Percentiles rank a stretch among this genome's conserved stretches.
Evolutionary conservation across 2,113 vertebrate species (phyloP).

Genomic region (Junco hyemalis): DNA sequence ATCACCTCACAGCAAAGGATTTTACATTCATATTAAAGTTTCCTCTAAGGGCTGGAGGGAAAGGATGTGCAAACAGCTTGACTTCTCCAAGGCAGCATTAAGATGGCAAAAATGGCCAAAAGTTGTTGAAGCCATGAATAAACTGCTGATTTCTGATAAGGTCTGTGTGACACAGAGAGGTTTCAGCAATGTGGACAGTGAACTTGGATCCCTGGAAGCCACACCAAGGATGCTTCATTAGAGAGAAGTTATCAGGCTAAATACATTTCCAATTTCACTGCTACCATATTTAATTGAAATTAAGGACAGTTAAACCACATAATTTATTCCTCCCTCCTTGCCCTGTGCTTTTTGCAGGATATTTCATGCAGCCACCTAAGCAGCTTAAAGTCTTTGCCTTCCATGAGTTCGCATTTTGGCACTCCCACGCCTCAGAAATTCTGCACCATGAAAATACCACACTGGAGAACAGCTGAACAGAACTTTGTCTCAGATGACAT

Average conservation of each 20-base stretch:
- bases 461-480: neutral
- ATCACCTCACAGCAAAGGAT: neutral
- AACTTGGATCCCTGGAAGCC: neutral
- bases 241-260: neutral
- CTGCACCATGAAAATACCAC: neutral
- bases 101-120: neutral
- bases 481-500: neutral
- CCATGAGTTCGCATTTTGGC: neutral
- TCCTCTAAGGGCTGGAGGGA: neutral
- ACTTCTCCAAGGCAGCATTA: neutral
- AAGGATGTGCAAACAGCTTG: neutral
- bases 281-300: neutral
- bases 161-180: neutral
- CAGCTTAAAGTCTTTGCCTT: neutral
- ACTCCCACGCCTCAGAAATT: neutral
- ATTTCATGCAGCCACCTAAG: neutral
- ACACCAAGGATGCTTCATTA: neutral
- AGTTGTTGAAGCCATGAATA: neutral
- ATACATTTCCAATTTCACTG: neutral
- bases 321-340: neutral
- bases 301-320: neutral
- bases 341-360: neutral
- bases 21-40: neutral
- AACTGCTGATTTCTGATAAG: neutral
- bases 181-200: neutral